Conservation (phyloP, 2,113 vertebrate genomes). For the Chrysemys picta region DNA sequence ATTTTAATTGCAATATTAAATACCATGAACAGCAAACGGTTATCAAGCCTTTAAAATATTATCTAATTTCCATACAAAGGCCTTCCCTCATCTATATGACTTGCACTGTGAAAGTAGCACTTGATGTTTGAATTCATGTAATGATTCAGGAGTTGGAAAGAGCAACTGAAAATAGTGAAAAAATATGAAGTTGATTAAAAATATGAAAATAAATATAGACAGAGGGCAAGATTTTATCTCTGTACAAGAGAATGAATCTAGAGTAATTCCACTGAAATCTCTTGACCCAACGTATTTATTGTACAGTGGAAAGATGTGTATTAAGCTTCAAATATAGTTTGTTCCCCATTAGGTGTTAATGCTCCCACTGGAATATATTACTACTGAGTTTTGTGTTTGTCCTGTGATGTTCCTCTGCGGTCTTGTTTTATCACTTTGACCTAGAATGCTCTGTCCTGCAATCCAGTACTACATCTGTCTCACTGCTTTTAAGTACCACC, state of each 20-base stretch:
- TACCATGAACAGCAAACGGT: neutral
- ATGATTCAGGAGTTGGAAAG: neutral
- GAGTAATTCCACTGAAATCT: neutral
- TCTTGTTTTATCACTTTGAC: slow-evolving; percentile 24
- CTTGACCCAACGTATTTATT: neutral
- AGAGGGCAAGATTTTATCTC: neutral
- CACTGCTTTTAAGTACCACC: neutral
- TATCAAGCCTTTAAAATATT: neutral
- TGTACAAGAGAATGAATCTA: neutral
- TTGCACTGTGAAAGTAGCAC: neutral
- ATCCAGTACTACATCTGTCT: neutral
- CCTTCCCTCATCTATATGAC: neutral
- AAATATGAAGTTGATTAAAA: neutral
- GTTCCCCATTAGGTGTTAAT: slow-evolving; percentile 63
- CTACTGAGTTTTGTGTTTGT: slow-evolving; percentile 35
- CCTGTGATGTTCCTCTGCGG: slow-evolving; percentile 8
- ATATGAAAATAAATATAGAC: neutral
- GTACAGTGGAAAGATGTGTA: neutral
- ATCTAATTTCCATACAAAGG: neutral
- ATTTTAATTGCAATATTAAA: neutral
- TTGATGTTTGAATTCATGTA: neutral
- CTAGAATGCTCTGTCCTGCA: neutral
- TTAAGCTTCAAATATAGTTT: slow-evolving; percentile 67
- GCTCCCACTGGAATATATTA: slow-evolving; percentile 50
- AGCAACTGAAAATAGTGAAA: neutral